phyloP scores from a whole-genome alignment of 2,113 vertebrate genomes.

The Varanus salvator region DNA sequence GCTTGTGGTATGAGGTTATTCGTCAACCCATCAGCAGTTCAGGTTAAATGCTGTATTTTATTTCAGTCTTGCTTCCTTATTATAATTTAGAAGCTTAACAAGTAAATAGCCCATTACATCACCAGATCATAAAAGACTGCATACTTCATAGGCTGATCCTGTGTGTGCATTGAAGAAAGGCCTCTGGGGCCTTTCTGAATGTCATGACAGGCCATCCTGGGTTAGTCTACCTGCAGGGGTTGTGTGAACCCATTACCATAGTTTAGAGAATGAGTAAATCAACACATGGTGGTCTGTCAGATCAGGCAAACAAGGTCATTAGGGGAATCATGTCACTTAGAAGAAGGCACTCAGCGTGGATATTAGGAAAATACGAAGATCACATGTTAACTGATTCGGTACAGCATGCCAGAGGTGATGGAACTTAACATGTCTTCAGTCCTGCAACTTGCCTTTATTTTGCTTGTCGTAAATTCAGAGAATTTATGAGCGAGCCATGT shows the following conservation, averaged over 20 bases:
- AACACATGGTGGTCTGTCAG: no score
- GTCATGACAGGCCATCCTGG: no score
- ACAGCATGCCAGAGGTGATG: neutral
- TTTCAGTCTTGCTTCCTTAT: neutral
- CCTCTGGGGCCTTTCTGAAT: no score
- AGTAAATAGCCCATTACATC: neutral
- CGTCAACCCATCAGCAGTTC: constrained; percentile 14
- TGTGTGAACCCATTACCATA: no score
- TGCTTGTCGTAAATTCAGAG: neutral
- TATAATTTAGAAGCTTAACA: constrained; percentile 6
- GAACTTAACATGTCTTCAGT: neutral
- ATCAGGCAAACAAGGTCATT: neutral
- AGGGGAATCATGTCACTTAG: neutral
- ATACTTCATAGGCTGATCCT: neutral
- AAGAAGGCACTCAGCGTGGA: neutral
- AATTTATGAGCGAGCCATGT: constrained; percentile 4
- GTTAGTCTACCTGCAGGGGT: no score
- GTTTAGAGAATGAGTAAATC: no score
- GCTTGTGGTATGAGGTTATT: neutral
- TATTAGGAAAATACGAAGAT: neutral
- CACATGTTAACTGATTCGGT: neutral
- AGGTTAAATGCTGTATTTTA: neutral
- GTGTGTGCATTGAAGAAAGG: neutral
- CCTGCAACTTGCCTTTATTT: constrained; percentile 12
- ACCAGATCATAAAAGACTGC: neutral